Evolutionary conservation across 2,888 invertebrate genomes (phyloP).

Genomic region (Erebia epiphron): DNA sequence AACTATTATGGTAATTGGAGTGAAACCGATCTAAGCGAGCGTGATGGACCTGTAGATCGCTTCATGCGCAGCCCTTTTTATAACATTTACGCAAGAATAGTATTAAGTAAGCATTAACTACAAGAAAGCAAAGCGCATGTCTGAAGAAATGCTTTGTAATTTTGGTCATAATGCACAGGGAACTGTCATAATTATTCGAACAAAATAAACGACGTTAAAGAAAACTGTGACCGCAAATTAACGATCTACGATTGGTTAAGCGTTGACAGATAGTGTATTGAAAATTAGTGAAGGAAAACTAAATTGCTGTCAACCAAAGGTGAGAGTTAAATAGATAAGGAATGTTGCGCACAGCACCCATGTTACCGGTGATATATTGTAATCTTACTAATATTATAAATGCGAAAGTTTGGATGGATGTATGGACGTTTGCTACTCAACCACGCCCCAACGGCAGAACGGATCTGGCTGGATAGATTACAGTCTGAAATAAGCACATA

Average conservation of each 20-base stretch:
- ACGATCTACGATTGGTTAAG: neutral
- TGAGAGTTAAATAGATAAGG: neutral
- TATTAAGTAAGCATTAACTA: neutral
- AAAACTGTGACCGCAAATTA: neutral
- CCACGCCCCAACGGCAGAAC: no score
- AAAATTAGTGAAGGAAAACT: neutral
- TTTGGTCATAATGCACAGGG: neutral
- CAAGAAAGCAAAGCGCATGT: neutral
- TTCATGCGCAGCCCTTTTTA: constrained; percentile 16
- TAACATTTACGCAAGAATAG: neutral
- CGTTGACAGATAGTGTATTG: neutral
- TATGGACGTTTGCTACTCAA: no score
- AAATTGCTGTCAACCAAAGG: neutral
- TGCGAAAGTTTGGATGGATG: no score
- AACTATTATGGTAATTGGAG: constrained; percentile 66
- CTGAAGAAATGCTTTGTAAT: neutral
- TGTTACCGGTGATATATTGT: no score
- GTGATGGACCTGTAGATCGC: constrained; percentile 31
- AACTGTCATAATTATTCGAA: neutral
- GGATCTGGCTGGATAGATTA: no score
- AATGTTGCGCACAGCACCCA: neutral
- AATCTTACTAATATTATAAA: no score
- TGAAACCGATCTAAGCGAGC: constrained; percentile 52
- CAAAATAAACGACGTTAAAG: no score
- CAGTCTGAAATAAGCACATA: no score